Conservation (phyloP, 1,140 invertebrate species). For the Pararge aegeria region DNA sequence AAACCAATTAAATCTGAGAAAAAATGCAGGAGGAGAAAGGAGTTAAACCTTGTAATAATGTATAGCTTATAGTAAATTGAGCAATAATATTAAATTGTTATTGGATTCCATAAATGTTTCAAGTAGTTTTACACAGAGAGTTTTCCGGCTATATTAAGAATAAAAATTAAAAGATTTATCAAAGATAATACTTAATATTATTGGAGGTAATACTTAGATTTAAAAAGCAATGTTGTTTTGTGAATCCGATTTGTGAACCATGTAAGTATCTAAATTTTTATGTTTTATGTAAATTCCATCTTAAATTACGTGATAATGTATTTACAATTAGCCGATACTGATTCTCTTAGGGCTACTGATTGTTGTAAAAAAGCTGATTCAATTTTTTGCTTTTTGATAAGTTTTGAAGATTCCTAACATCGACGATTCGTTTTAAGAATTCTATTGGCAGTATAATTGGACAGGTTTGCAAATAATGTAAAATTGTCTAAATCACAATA, state of each 20-base stretch:
- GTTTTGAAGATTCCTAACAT: background rate
- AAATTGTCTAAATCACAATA: slow-evolving; percentile 23
- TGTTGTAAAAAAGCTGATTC: background rate
- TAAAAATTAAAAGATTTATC: slow-evolving; percentile 65
- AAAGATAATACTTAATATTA: slow-evolving; percentile 75
- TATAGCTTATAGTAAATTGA: background rate
- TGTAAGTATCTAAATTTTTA: slow-evolving; percentile 10
- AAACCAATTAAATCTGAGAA: no score
- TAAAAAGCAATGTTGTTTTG: slow-evolving; percentile 61
- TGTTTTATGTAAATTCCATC: slow-evolving; percentile 5
- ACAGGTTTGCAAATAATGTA: slow-evolving; percentile 28
- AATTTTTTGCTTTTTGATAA: background rate
- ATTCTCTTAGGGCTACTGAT: slow-evolving; percentile 6
- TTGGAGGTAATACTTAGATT: slow-evolving; percentile 73
- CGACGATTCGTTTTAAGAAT: background rate
- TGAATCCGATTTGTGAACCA: slow-evolving; percentile 67
- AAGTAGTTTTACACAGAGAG: slow-evolving; percentile 23
- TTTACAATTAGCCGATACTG: slow-evolving; percentile 31
- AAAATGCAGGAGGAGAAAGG: no score
- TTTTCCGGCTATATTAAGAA: slow-evolving; percentile 41
- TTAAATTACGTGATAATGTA: slow-evolving; percentile 19
- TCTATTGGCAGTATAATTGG: slow-evolving; percentile 33
- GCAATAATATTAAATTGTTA: background rate
- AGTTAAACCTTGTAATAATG: no score
- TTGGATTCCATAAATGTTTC: slow-evolving; percentile 1